Conservation (phyloP, 1,140 invertebrate species). For the Philopotamus ludificatus region DNA sequence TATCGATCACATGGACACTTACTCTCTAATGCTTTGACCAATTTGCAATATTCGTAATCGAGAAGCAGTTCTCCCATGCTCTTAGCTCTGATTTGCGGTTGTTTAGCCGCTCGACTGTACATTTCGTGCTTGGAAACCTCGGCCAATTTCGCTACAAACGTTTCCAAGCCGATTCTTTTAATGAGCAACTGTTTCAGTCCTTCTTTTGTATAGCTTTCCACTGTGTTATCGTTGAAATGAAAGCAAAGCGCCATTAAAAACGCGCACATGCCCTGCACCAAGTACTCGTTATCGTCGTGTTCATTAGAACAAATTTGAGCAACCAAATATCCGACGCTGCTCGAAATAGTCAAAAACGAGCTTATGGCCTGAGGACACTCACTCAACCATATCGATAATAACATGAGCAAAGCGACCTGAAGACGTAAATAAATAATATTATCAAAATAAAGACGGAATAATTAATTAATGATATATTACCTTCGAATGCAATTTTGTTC, state of each 20-base stretch:
- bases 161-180: slow-evolving; percentile 89
- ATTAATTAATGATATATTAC: slow-evolving; percentile 39
- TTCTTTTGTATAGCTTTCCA: slow-evolving; percentile 76
- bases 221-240: slow-evolving; percentile 87
- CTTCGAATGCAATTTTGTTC: slow-evolving; percentile 84
- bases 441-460: neutral
- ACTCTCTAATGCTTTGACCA: slow-evolving; percentile 80
- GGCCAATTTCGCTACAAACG: slow-evolving; percentile 81
- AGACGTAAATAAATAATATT: slow-evolving; percentile 9
- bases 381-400: slow-evolving; percentile 86
- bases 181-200: slow-evolving; percentile 80
- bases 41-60: slow-evolving; percentile 93
- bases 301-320: slow-evolving; percentile 75
- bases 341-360: slow-evolving; percentile 80
- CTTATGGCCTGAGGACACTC: slow-evolving; percentile 83
- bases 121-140: slow-evolving; percentile 86
- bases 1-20: slow-evolving; percentile 38
- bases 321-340: slow-evolving; percentile 82
- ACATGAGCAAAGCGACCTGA: slow-evolving; percentile 83
- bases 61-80: slow-evolving; percentile 79
- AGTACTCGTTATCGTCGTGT: slow-evolving; percentile 83
- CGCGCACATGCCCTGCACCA: slow-evolving; percentile 90
- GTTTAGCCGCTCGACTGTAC: slow-evolving; percentile 89
- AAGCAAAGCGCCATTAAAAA: slow-evolving; percentile 93
- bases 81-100: slow-evolving; percentile 82